Evolutionary conservation across 2,113 vertebrate species (phyloP).

Genomic region (Leucopsar rothschildi): DNA sequence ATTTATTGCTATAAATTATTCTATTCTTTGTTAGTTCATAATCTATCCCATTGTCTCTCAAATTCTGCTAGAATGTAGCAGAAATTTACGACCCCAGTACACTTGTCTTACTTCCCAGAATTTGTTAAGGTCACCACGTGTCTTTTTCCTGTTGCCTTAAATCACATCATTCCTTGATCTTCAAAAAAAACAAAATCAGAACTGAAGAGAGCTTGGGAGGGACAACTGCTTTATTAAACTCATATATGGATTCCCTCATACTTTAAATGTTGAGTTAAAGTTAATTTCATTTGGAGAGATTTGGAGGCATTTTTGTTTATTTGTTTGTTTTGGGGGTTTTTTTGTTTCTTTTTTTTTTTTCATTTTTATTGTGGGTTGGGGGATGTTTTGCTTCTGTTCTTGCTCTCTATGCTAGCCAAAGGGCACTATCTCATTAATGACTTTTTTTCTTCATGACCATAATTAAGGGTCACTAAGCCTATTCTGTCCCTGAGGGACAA

Average conservation of each 20-base stretch:
- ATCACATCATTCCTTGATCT: neutral
- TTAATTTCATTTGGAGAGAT: neutral
- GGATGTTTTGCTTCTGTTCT: neutral
- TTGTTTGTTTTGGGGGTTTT: neutral
- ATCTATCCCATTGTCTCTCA: neutral
- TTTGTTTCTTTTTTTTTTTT: neutral
- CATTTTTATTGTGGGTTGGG: neutral
- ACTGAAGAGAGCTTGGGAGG: neutral
- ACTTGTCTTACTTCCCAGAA: neutral
- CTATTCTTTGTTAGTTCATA: neutral
- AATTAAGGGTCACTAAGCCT: conserved; percentile 23
- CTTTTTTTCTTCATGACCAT: neutral
- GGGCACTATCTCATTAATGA: neutral
- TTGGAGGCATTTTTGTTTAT: neutral
- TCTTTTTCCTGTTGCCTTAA: neutral
- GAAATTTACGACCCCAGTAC: neutral
- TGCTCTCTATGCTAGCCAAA: neutral
- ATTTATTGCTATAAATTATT: neutral
- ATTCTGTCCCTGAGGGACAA: neutral
- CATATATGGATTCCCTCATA: neutral
- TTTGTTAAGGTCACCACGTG: neutral
- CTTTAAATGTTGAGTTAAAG: neutral
- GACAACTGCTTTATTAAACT: neutral
- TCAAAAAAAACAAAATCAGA: neutral
- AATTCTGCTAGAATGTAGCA: neutral